A percentile compares a stretch with the other conserved stretches of the same genome.
phyloP scores from a whole-genome alignment of 2,113 vertebrate species.

The Zosterops pallidus region DNA sequence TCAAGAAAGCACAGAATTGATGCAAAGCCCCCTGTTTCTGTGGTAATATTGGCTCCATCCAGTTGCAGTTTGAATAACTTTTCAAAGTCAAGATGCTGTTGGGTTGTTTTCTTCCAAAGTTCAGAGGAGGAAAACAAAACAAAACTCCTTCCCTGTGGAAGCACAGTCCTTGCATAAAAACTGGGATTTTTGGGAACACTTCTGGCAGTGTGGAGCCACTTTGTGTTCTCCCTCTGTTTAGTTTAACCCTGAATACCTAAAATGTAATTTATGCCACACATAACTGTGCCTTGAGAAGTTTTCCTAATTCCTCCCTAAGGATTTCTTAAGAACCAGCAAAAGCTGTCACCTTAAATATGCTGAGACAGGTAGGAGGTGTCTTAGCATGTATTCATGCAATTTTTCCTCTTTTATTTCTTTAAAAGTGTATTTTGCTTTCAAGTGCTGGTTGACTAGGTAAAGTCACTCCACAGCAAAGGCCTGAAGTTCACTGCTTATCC shows the following conservation, averaged over 20 bases:
- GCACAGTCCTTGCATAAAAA: not conserved
- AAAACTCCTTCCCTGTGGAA: not conserved
- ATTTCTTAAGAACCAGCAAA: not conserved
- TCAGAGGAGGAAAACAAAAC: not conserved
- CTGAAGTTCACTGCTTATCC: not conserved
- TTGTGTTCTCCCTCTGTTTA: not conserved
- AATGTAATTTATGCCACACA: not conserved
- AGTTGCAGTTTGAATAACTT: not conserved
- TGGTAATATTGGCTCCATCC: not conserved
- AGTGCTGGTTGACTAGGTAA: not conserved
- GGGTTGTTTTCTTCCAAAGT: not conserved
- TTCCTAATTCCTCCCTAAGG: not conserved
- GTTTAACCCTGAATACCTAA: not conserved
- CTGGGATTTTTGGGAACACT: not conserved
- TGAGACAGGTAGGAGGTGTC: not conserved
- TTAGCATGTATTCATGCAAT: not conserved
- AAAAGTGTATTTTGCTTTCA: not conserved
- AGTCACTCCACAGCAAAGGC: not conserved
- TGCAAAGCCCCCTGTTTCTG: fast-evolving
- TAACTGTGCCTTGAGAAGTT: not conserved
- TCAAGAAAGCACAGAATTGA: not conserved
- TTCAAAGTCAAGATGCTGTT: not conserved
- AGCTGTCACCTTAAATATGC: not conserved
- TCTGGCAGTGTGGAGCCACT: not conserved
- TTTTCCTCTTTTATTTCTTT: not conserved